These are phyloP conservation scores for Coenonympha arcania DNA, from an alignment of 2,888 invertebrate species.

Conservation along the genomic window DNA sequence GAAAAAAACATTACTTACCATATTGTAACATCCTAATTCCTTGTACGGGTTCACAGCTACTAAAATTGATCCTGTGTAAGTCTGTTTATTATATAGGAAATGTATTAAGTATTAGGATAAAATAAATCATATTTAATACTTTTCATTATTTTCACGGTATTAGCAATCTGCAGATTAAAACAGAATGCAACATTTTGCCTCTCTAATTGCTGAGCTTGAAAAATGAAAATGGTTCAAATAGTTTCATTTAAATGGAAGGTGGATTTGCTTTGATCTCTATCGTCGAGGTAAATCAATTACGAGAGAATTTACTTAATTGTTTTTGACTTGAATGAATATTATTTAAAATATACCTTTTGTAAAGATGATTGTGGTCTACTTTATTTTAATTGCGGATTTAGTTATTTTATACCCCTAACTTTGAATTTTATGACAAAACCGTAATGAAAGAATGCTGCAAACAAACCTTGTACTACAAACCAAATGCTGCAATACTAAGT, in stretches of 20 bases:
- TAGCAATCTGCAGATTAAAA: background rate
- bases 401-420: too few relatives aligned
- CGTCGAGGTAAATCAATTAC: background rate
- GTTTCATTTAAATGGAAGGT: background rate
- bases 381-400: too few relatives aligned
- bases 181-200: background rate
- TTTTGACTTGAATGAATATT: background rate
- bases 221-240: background rate
- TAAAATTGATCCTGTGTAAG: conserved; percentile 93
- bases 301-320: background rate
- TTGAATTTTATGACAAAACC: too few relatives aligned
- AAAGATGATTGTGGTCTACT: too few relatives aligned
- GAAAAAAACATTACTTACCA: conserved; percentile 80
- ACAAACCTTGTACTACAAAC: too few relatives aligned
- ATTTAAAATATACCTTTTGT: too few relatives aligned
- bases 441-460: too few relatives aligned
- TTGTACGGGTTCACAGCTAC: conserved; percentile 96
- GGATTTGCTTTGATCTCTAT: background rate
- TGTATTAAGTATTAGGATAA: background rate
- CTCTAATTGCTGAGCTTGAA: too few relatives aligned
- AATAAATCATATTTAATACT: background rate
- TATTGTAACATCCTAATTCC: conserved; percentile 88
- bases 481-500: too few relatives aligned
- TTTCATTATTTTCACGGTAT: too few relatives aligned
- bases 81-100: conserved; percentile 78